Base-by-base conservation (phyloP, 1,140 invertebrate species). In the Tetragnatha versicolor region DNA sequence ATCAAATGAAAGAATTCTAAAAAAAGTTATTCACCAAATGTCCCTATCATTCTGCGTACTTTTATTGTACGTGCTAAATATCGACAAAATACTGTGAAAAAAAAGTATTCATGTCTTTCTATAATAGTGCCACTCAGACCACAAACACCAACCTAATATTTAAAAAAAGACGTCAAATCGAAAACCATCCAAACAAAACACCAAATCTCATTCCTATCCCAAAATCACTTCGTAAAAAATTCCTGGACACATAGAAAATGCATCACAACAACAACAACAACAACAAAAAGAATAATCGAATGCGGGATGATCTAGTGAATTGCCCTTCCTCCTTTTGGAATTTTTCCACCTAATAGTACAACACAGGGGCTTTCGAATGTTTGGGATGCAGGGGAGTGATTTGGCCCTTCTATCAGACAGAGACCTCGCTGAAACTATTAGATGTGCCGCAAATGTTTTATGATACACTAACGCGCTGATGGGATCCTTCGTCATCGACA, bases 311-410 rank as follows among this genome's bases (percentile, higher is more conserved):
- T 65, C 37, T 42, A 27, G 10, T 42, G 42, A 65, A 65, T 65
- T 65, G 61, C 61, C n/a, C 22, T 42, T 39, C 37, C 29, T 65
- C 61, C 39, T 27, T 45, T n/a, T n/a, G n/a, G 61, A 65, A 45
- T 42, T 27, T 20, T 27, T 42, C 17, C 35, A 39, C 22, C 25
- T 27, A 60, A 65, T 42, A 25, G 37, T n/a, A 22, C 12, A 6
- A 33, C 14, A n/a, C n/a, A n/a, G n/a, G n/a, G n/a, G 55, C 29
- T n/a, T 20, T 6, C 31, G 29, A 27, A 42, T 65, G 14, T 65
- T 22, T 5, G 35, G 14, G 14, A 42, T 65, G 37, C 37, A 10
- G 6, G 17, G 25, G 9, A n/a, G 20, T 42, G 20, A 42, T 29
- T 42, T 14, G 5, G 27, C 22, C 60, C 29, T n/a, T 35, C 29